These are phyloP conservation scores for Holothuria scabra DNA, from an alignment of 53 echinoderm and acorn worm species.

Conservation along the genomic window DNA sequence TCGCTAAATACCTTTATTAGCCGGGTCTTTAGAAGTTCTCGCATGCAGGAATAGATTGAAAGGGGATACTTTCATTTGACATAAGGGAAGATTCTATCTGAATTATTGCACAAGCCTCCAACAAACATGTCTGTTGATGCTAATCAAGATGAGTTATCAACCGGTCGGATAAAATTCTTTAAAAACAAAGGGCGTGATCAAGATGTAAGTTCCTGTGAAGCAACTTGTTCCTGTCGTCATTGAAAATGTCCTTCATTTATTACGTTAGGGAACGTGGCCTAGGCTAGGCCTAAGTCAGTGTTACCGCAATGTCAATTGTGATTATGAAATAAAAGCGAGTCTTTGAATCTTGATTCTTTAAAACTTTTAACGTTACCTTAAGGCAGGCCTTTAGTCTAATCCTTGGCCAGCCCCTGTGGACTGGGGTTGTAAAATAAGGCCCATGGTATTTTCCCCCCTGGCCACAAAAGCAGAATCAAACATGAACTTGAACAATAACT, in stretches of 20 bases:
- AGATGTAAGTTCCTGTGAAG: conserved; percentile 75
- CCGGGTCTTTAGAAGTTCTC: conserved; percentile 33
- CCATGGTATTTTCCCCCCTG: no score
- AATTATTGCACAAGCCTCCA: neutral
- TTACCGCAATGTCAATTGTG: neutral
- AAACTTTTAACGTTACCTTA: no score
- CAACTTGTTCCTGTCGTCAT: conserved; percentile 23
- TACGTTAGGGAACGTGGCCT: conserved; percentile 30
- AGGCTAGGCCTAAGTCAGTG: no score
- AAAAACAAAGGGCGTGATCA: conserved; percentile 99
- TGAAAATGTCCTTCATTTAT: neutral
- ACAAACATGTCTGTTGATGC: conserved; percentile 42
- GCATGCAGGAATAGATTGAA: conserved; percentile 29
- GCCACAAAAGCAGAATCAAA: no score
- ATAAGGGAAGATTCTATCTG: neutral
- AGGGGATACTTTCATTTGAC: neutral
- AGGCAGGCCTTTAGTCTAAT: no score
- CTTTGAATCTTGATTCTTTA: no score
- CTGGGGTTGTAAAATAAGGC: no score
- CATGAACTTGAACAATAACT: no score
- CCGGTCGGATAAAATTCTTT: conserved; percentile 92
- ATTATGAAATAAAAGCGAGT: no score
- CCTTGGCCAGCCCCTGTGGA: no score
- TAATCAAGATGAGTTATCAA: conserved; percentile 37
- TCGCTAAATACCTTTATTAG: neutral